Base-by-base conservation (phyloP, 2,888 invertebrate genomes). In the Xylophagus ater region DNA sequence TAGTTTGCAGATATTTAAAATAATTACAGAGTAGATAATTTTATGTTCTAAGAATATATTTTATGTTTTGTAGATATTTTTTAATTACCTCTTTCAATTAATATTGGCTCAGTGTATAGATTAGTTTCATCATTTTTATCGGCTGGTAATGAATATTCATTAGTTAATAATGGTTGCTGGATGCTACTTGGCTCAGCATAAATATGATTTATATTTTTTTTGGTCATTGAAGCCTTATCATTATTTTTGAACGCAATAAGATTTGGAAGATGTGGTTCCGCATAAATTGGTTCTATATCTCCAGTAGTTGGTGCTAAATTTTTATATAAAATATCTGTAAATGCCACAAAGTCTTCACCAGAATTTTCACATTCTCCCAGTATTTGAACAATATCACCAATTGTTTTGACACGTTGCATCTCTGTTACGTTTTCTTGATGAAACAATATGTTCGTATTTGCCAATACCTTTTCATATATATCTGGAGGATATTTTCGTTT, bases 61-160 rank as follows among this genome's bases (percentile, higher is more conserved):
- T 23, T 9, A 23, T 26, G 5, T 13, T 26, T 26, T 15, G 12
- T 8, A 10, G n/a, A 5, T 24, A 10, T 24, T n/a, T 8, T 8
- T 14, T 24, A 24, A n/a, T 55, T 54, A 62, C 62, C 56, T 53
- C 49, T 53, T 35, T 54, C 50, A 42, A 54, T 55, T 15, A 33
- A 10, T 40, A 57, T 50, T 38, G 62, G 63, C 40, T 60, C 62
- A 7, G 57, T 50, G 42, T 64, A 64, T 26, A 56, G 41, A 46
- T 53, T 54, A 10, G 34, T 14, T 6, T 50, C 47, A 10, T 53
- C 47, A 45, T 53, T 51, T 4, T 48, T 42, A 50, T 60, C 59
- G 12, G 54, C 50, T 10, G 60, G 59, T 29, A 55, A 55, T 4
- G 57, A 53, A 37, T 59, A 59, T 41, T 59, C 57, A 35, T 54